Base-by-base conservation (phyloP, 2,888 invertebrate genomes). In the Drosophila hamatofila region DNA sequence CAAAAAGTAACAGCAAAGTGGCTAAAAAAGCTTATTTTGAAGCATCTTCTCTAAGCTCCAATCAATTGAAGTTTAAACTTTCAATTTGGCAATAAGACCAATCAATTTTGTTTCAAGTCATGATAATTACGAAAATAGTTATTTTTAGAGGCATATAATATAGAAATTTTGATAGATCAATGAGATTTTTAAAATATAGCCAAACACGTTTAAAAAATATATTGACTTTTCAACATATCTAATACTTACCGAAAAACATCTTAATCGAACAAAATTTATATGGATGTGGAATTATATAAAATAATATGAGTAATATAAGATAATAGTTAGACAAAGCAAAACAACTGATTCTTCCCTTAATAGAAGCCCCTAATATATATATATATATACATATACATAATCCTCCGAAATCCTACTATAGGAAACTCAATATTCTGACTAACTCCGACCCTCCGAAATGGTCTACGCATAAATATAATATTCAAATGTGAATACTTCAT, bases 1-100 rank as follows among this genome's bases (percentile, higher is more conserved):
- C 18, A 14, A 18, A 18, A 30, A 65, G 55, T 60, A 48, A 64
- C 71, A 80, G 51, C 64, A 75, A 75, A 25, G 37, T 48, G 44
- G 30, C 23, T 49, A 23, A 58, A 79, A 62, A 62, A 44, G 52
- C 42, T 48, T 61, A 42, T 63, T 68, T 65, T 59, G 62, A 69
- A 70, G 49, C 59, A 59, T 49, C 30, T 64, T 37, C 48, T 42
- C 37, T 21, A 18, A 44, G 51, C 54, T 46, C 30, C 16, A 57
- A 65, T 60, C 75, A 77, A 65, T 51, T 58, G 35, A 16, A 57
- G n/a, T 52, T 48, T 52, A 49, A 48, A 52, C 23, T 57, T 48
- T 52, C 18, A 37, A 33, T 63, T 57, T 48, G 35, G 2, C 27
- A 42, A 5, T 6, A n/a, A 51, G 27, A 11, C 12, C 25, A n/a